Base-by-base conservation (phyloP, 2,797 vertebrate species). In the Hephaestus fuliginosus region DNA sequence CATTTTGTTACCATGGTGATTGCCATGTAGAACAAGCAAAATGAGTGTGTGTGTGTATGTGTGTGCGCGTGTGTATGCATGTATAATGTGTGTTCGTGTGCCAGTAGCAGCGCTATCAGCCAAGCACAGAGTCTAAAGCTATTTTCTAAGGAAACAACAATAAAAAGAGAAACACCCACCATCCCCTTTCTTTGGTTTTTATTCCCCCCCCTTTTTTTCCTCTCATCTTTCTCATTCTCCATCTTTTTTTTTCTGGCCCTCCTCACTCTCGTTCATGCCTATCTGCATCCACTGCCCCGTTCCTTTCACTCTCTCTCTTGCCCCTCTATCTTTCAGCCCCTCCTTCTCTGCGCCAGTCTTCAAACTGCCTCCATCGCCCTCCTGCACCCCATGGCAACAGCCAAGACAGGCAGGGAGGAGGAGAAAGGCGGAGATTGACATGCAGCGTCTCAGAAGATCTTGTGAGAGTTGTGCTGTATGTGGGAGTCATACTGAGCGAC, bases 1-100 rank as follows among this genome's bases (percentile, higher is more conserved):
- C 93, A 92, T 94, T 92, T 86, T 76, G 95, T 96, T 95, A 82
- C 94, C 94, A 95, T 95, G 95, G 95, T 64, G 91, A 96, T 93
- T 88, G 81, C 93, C 88, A 90, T 88, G 89, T 89, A 77, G 88
- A 88, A 83, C 86, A 84, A 84, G 84, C 81, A 72, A 83, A 85
- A 73, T 56, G 39, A 84, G 39, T 41, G 17, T 10, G 33, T 41
- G 74, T 66, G 48, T 39, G 30, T 44, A 51, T 72, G 73, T 44
- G 60, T 73, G 63, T 17, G 55, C 66, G 43, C 70, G 61, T 70
- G 52, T 73, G 81, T 79, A 10, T 74, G 63, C 48, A 69, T 86
- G 81, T 82, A 18, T 85, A 78, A 76, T 82, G 88, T 88, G 87
- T 88, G 85, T 93, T 86, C 8, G 6, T 86, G 84, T 91, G 88